Base-by-base conservation (phyloP, 37 sponge, comb jelly and placozoan species). In the Mnemiopsis leidyi region DNA sequence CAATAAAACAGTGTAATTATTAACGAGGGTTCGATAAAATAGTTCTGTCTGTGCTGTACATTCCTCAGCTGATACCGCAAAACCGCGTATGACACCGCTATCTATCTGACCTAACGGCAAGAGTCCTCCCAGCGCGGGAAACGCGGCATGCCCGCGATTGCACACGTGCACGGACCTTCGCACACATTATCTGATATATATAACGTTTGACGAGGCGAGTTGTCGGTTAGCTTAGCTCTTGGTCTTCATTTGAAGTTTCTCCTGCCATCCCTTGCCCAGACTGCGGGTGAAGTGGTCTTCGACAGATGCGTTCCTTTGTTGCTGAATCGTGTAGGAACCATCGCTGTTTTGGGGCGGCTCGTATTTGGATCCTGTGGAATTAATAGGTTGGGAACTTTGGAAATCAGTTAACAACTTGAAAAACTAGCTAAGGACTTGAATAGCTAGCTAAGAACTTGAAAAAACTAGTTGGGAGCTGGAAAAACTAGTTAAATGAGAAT, bases 201-300 rank as follows among this genome's bases (percentile, higher is more conserved):
- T 61, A 25, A 69, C 73, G 3, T 21, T 28, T 5, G 73, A 25
- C 73, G 73, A 69, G 29, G 73, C 29, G 73, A 69, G 29, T 16
- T 21, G 73, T 5, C 24, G 3, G 7, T 18, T 36, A 34, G 32
- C 18, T 77, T 77, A 77, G 61, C 61, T 48, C 79, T 77, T 77
- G 18, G 35, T 34, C 36, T 77, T 77, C 38, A 40, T 26, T 18
- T 28, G 75, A 61, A 85, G 90, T n/a, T 40, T 38, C 61, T 85
- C 90, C 90, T 85, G 90, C 90, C 90, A 85, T 85, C 90, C 90
- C 48, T 85, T 85, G 24, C 90, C 90, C 29, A 85, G 48, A 20
- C 38, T 36, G 0, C 90, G 90, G 29, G 90, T 85, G 90, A 85
- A 85, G 90, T 85, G 90, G 90, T 85, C 90, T 25, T 85, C 90